A percentile compares a stretch with the other conserved stretches of the same genome.
Evolutionary conservation across 1,140 invertebrate genomes (phyloP).

Genomic region (Cryptotermes secundus): DNA sequence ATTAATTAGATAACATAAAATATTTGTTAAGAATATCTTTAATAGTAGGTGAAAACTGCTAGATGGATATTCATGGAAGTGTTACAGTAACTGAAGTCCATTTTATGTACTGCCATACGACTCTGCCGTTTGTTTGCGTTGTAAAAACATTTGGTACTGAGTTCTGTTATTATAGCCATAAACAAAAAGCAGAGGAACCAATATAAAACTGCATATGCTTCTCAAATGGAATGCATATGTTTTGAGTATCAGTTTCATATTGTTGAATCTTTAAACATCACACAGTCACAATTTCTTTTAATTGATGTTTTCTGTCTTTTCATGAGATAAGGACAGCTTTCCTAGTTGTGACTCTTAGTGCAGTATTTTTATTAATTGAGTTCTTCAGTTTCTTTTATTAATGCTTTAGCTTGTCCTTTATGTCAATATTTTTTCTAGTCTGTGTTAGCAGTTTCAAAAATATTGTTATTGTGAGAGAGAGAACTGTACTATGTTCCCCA

Average conservation of each 20-base stretch:
- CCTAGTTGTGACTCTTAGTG: neutral
- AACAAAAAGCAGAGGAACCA: neutral
- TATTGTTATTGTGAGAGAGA: neutral
- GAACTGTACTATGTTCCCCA: neutral
- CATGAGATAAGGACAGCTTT: neutral
- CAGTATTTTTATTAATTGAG: constrained; percentile 3
- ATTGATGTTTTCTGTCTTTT: neutral
- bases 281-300: neutral
- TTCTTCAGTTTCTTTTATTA: neutral
- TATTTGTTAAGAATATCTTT: neutral
- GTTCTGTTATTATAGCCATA: neutral
- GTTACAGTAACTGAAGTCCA: neutral
- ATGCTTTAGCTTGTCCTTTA: neutral
- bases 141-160: neutral
- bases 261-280: neutral
- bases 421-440: neutral
- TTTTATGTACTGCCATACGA: neutral
- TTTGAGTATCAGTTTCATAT: neutral
- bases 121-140: neutral
- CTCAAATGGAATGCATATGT: neutral
- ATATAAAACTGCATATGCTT: neutral
- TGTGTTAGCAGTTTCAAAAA: constrained; percentile 1
- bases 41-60: neutral
- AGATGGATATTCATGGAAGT: neutral
- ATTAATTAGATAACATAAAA: neutral